Conservation (phyloP, 1,140 invertebrate species). For the Lutraria rhynchaena region DNA sequence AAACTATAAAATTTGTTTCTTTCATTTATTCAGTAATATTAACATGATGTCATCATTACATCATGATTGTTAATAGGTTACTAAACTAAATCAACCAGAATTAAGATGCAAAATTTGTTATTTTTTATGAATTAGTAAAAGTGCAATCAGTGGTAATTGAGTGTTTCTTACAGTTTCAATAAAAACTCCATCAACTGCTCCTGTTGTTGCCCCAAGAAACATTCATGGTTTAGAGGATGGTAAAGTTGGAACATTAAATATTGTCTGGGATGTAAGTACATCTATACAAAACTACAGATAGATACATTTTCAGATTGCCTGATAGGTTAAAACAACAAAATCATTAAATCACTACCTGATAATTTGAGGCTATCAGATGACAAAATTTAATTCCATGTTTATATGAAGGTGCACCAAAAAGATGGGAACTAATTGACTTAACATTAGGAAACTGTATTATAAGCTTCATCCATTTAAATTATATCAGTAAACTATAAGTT, state of each 20-base stretch:
- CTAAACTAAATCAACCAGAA: too few species aligned
- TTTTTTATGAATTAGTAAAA: too few species aligned
- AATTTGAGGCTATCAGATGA: neutral
- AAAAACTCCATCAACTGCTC: constrained; percentile 58
- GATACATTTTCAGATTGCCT: neutral
- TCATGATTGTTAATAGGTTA: too few species aligned
- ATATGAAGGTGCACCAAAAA: neutral
- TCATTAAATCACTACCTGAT: neutral
- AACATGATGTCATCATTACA: too few species aligned
- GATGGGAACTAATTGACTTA: too few species aligned
- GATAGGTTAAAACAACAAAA: neutral
- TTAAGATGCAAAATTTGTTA: too few species aligned
- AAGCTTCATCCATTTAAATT: too few species aligned
- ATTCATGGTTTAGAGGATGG: constrained; percentile 68
- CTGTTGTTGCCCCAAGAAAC: constrained; percentile 58
- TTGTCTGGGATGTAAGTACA: constrained; percentile 71
- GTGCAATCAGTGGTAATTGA: too few species aligned
- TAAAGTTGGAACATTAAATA: constrained; percentile 66
- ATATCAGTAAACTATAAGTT: too few species aligned
- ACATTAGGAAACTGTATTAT: too few species aligned
- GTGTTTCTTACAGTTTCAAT: constrained; percentile 61
- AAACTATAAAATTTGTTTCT: too few species aligned
- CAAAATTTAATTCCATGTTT: neutral
- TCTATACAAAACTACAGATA: neutral
- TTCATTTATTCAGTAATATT: too few species aligned